Evolutionary conservation across 1,140 invertebrate genomes (phyloP).

Genomic region (Capitella teleta): DNA sequence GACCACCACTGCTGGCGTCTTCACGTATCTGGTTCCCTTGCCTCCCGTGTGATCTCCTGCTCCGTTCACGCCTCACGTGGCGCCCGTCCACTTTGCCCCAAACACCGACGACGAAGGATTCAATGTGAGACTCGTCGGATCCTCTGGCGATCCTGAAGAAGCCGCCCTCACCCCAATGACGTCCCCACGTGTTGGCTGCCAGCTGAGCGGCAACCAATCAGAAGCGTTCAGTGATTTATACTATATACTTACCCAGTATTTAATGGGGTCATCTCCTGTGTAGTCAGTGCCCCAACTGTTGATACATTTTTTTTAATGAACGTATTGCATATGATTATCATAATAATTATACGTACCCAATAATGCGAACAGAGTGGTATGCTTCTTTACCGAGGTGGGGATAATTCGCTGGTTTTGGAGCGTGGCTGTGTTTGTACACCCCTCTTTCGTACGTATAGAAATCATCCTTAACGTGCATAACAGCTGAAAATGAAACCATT

Average conservation of each 20-base stretch:
- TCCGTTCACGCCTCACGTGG: neutral
- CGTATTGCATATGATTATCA: too few relatives aligned
- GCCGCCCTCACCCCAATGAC: constrained; percentile 67
- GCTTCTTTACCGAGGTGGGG: too few relatives aligned
- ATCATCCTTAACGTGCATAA: constrained; percentile 75
- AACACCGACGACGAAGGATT: constrained; percentile 29
- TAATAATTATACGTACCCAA: too few relatives aligned
- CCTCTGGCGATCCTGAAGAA: constrained; percentile 32
- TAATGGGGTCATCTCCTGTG: constrained; percentile 46
- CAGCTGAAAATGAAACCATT: constrained; percentile 52
- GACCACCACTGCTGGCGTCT: too few relatives aligned
- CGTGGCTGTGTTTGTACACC: neutral
- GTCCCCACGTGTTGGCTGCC: constrained; percentile 80
- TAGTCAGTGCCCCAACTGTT: constrained; percentile 30
- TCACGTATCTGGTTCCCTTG: too few relatives aligned
- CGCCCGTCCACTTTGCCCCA: constrained; percentile 14
- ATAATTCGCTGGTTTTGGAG: neutral
- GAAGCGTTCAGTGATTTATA: too few relatives aligned
- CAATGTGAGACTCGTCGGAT: constrained; percentile 28
- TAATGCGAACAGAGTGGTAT: too few relatives aligned
- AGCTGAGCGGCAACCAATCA: constrained; percentile 46
- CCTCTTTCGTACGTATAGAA: constrained; percentile 67
- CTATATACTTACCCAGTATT: constrained; percentile 84
- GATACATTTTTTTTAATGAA: too few relatives aligned
- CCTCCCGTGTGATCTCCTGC: too few relatives aligned